phyloP scores from a whole-genome alignment of 2,797 vertebrate genomes.

The Mastacembelus armatus region DNA sequence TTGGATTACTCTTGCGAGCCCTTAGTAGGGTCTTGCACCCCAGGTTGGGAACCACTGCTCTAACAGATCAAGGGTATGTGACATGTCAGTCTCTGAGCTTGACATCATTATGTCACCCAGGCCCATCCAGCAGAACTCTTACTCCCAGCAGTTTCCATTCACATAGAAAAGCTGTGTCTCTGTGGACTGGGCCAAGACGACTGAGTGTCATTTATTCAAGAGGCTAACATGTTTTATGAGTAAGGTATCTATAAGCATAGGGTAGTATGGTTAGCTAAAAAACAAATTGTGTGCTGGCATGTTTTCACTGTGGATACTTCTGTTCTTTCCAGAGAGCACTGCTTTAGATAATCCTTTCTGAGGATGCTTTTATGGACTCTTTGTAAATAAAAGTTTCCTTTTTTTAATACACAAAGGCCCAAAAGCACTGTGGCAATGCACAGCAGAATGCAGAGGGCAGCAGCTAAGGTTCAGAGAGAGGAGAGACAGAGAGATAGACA shows the following conservation, averaged over 20 bases:
- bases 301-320: slow-evolving; percentile 40
- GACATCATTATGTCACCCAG: slow-evolving; percentile 44
- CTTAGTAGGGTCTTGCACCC: not conserved
- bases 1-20: too few species aligned
- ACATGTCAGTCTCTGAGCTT: slow-evolving; percentile 60
- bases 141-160: slow-evolving; percentile 37
- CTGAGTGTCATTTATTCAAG: slow-evolving; percentile 49
- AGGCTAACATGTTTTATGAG: slow-evolving; percentile 63
- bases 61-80: slow-evolving; percentile 40
- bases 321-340: slow-evolving; percentile 85
- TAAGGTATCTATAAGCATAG: slow-evolving; percentile 53
- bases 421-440: slow-evolving; percentile 86
- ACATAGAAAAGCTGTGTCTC: slow-evolving; percentile 38
- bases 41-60: slow-evolving; percentile 68
- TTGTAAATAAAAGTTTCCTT: slow-evolving; percentile 79
- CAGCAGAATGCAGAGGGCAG: slow-evolving; percentile 88
- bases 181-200: slow-evolving; percentile 51
- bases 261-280: slow-evolving; percentile 22
- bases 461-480: slow-evolving; percentile 87
- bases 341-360: slow-evolving; percentile 86
- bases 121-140: slow-evolving; percentile 58
- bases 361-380: slow-evolving; percentile 85
- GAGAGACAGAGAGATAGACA: slow-evolving; percentile 73
- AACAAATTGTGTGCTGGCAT: slow-evolving; percentile 28
- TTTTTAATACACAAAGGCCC: slow-evolving; percentile 82